These are phyloP conservation scores for Melanotaenia pygmaea DNA, from an alignment of 2,797 vertebrate genomes.

Conservation along the genomic window DNA sequence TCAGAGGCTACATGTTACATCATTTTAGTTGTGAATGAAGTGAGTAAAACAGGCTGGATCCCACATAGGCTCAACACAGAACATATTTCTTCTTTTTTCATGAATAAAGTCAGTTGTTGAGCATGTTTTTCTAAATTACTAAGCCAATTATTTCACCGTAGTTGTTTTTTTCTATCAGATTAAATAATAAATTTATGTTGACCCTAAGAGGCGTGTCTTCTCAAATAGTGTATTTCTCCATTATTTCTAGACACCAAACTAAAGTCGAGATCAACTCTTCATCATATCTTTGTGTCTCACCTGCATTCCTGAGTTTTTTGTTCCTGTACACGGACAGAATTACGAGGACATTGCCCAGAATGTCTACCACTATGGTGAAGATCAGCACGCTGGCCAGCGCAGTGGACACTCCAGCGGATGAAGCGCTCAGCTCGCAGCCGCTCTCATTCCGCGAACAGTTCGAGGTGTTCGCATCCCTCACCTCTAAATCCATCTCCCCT, in stretches of 20 bases:
- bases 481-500: slow-evolving; percentile 78
- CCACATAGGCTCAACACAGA: background rate
- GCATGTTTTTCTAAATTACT: background rate
- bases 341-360: slow-evolving; percentile 85
- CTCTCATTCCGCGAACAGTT: slow-evolving; percentile 71
- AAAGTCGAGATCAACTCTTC: background rate
- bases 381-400: slow-evolving; percentile 86
- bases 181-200: background rate
- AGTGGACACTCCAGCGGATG: slow-evolving; percentile 75
- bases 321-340: slow-evolving; percentile 86
- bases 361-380: slow-evolving; percentile 85
- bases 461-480: slow-evolving; percentile 65
- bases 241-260: background rate
- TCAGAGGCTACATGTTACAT: slow-evolving; percentile 59
- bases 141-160: background rate
- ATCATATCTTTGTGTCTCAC: slow-evolving; percentile 58
- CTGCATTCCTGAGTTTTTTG: slow-evolving; percentile 86
- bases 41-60: slow-evolving; percentile 8
- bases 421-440: slow-evolving; percentile 49
- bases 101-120: background rate
- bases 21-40: slow-evolving; percentile 54
- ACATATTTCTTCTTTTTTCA: background rate
- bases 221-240: background rate
- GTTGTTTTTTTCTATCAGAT: background rate
- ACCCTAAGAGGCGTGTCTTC: background rate